Evolutionary conservation across 2,888 invertebrate species (phyloP).

Genomic region (Sisyra terminalis): DNA sequence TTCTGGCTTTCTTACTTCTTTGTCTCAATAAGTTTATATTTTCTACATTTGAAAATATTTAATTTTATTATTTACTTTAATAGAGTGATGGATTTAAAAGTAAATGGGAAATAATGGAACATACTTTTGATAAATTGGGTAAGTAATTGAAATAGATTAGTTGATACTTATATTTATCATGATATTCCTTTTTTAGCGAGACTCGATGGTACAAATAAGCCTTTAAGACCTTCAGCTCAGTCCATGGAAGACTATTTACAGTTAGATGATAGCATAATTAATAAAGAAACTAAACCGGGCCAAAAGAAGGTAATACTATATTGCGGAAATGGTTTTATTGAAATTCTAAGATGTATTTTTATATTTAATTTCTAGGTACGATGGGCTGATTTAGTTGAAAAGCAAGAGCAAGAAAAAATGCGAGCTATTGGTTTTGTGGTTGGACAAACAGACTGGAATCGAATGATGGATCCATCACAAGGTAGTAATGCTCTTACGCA

Average conservation of each 20-base stretch:
- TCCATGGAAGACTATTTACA: slow-evolving; percentile 91
- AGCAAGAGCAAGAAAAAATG: slow-evolving; percentile 80
- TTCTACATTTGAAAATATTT: no score
- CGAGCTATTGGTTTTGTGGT: slow-evolving; percentile 93
- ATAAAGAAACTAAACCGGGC: slow-evolving; percentile 45
- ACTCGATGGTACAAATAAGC: slow-evolving; percentile 76
- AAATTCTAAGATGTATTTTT: slow-evolving; percentile 1
- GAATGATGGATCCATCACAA: slow-evolving; percentile 84
- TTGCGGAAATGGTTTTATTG: slow-evolving; percentile 3
- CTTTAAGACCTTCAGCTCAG: slow-evolving; percentile 46
- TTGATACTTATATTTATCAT: slow-evolving; percentile 5
- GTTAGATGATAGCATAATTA: slow-evolving; percentile 59
- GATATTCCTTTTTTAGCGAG: slow-evolving; percentile 51
- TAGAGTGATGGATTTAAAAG: slow-evolving; percentile 31
- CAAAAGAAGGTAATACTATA: slow-evolving; percentile 59
- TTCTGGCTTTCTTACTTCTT: no score
- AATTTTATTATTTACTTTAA: slow-evolving; percentile 9
- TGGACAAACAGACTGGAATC: slow-evolving; percentile 90
- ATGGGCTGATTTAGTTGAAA: slow-evolving; percentile 95
- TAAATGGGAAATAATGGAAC: slow-evolving; percentile 82
- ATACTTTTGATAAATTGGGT: slow-evolving; percentile 68
- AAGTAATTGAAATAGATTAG: slow-evolving; percentile 29
- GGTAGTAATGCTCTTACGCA: slow-evolving; percentile 81
- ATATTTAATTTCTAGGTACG: slow-evolving; percentile 51
- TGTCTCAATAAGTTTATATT: no score